Percentiles rank a stretch among this genome's conserved stretches.
phyloP scores from a whole-genome alignment of 1,140 invertebrate genomes.

The Drosophila equinoxialis region DNA sequence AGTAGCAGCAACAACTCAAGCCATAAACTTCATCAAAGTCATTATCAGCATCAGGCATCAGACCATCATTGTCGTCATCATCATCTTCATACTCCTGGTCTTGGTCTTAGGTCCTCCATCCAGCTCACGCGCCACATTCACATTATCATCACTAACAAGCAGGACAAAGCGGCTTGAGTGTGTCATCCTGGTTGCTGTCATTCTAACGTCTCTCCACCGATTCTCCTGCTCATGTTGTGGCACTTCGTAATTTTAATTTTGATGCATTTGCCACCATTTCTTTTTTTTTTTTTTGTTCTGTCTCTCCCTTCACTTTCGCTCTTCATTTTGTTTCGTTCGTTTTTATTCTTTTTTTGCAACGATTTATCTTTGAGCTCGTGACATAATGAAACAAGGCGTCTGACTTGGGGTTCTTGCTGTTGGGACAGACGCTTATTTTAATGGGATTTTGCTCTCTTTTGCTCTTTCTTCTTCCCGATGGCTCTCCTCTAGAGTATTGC shows the following conservation, averaged over 20 bases:
- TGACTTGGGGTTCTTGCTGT: conserved; percentile 32
- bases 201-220: background rate
- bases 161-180: conserved; percentile 71
- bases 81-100: conserved; percentile 28
- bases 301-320: conserved; percentile 17
- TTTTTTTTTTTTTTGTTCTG: conserved; percentile 18
- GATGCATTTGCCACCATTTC: conserved; percentile 77
- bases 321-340: background rate
- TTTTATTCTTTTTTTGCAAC: conserved; percentile 33
- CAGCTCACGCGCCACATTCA: conserved; percentile 46
- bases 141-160: conserved; percentile 69
- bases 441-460: conserved; percentile 52
- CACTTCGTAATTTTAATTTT: conserved; percentile 79
- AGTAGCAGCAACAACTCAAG: conserved; percentile 6
- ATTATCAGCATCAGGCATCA: conserved; percentile 57
- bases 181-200: conserved; percentile 53
- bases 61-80: conserved; percentile 9
- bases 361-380: conserved; percentile 67
- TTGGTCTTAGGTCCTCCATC: conserved; percentile 20
- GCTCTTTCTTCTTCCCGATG: conserved; percentile 1
- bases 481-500: conserved; percentile 2
- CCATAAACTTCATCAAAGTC: conserved; percentile 68
- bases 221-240: conserved; percentile 27
- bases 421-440: conserved; percentile 59
- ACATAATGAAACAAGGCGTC: conserved; percentile 66